Evolutionary conservation across 2,888 invertebrate genomes (phyloP).

Genomic region (Nephrotoma flavescens): DNA sequence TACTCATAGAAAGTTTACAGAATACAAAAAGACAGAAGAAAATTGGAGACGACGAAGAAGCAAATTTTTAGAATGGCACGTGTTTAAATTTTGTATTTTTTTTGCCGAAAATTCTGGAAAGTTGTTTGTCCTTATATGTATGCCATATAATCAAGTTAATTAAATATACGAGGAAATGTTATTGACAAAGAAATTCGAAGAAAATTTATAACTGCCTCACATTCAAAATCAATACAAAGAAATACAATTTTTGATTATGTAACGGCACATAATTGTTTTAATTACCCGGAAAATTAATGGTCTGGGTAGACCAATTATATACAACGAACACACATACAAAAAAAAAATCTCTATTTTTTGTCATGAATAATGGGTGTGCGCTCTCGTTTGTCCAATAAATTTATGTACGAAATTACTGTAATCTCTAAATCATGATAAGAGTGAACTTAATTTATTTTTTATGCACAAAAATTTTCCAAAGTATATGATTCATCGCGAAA

Average conservation of each 20-base stretch:
- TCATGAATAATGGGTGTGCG: neutral
- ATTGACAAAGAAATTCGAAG: neutral
- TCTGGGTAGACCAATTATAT: neutral
- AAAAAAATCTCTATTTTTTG: neutral
- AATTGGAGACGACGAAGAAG: neutral
- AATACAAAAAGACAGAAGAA: neutral
- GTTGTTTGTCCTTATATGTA: neutral
- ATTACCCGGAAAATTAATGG: no score
- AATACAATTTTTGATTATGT: neutral
- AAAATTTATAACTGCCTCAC: no score
- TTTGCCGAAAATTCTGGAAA: neutral
- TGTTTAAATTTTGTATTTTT: neutral
- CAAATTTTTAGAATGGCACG: neutral
- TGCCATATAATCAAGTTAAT: neutral
- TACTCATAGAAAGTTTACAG: neutral
- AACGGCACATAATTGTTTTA: neutral
- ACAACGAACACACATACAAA: neutral
- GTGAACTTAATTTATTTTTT: neutral
- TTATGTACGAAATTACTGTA: neutral
- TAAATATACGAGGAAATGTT: neutral
- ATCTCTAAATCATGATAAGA: neutral
- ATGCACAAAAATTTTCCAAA: neutral
- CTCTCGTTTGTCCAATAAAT: neutral
- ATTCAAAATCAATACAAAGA: no score
- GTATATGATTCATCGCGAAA: neutral